These are phyloP conservation scores for Pseudochaenichthys georgianus DNA, from an alignment of 2,797 vertebrate genomes.

Conservation along the genomic window DNA sequence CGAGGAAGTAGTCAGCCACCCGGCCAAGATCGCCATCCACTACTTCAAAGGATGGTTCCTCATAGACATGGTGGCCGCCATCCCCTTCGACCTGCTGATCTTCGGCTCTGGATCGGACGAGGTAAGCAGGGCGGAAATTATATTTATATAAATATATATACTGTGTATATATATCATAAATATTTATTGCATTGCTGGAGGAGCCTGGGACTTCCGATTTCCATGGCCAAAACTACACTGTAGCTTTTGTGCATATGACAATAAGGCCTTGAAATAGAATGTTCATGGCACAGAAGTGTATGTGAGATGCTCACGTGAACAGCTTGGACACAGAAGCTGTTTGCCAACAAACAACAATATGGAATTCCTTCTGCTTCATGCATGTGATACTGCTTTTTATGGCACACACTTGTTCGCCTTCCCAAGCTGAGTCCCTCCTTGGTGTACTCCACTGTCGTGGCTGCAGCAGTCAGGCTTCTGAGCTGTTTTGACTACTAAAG, in stretches of 20 bases:
- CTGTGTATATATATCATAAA: no score
- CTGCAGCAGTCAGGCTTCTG: conserved; percentile 21
- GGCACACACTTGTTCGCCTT: background rate
- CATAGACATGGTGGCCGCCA: conserved; percentile 99
- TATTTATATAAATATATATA: no score
- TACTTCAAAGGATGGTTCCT: conserved; percentile 99
- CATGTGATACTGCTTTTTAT: background rate
- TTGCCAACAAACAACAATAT: no score
- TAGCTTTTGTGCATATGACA: no score
- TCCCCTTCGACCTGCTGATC: conserved; percentile 98
- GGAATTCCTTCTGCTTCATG: no score
- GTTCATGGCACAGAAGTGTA: no score
- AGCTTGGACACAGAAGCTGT: no score
- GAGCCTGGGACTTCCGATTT: no score
- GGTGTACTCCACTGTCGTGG: background rate
- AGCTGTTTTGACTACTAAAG: conserved; percentile 41
- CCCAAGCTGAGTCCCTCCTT: background rate
- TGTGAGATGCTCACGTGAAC: no score
- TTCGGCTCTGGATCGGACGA: conserved; percentile 98
- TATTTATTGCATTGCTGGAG: no score
- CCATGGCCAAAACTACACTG: no score
- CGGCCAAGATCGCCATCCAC: conserved; percentile 97
- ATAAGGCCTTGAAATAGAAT: no score
- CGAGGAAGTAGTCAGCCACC: conserved; percentile 98
- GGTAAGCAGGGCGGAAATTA: conserved; percentile 82